Evolutionary conservation across 2,888 invertebrate genomes (phyloP), one percentile per base, ranked within the genome.

Genomic region (Bibio marci): DNA sequence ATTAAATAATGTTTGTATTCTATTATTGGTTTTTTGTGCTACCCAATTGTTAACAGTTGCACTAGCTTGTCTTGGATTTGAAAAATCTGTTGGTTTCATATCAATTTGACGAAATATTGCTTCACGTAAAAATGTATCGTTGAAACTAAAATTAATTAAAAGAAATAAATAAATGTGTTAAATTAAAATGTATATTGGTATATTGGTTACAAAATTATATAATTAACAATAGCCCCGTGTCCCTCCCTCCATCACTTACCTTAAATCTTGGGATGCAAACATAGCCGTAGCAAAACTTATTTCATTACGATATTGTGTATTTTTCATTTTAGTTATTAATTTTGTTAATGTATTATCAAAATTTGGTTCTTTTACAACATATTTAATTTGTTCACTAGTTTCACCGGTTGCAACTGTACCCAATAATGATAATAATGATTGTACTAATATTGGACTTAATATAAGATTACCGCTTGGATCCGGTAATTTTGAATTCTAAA

Each of bases 1-100:
- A 22, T 65, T 63, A 12, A 76, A 53, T 40, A 78, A 54, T 13
- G 56, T 50, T 1, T 62, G 56, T 37, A 80, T 73, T 7, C 67
- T 55, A 10, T 72, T 71, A 14, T 62, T 59, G 0, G 79, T 80
- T 13, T 61, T 58, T 2, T 57, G 50, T 4, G 52, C 58, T 4
- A 72, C 70, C 77, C 77, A 80, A 4, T 53, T 50, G 49, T 80
- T 80, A 25, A 80, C 71, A 1, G 46, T 41, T 3, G 55, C 46
- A 0, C 66, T 62, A 0, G 72, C 59, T 7, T 43, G 45, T 0
- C 48, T 46, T 0, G 64, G 45, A 40, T 73, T 56, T 1, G 43
- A 47, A 46, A 75, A 76, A 53, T 76, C 64, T 1, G 74, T 44
- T 4, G 51, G 49, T 6, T 55, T 50, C 1, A 75, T 47, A 19